phyloP scores from a whole-genome alignment of 2,113 vertebrate genomes.

The Lathamus discolor region DNA sequence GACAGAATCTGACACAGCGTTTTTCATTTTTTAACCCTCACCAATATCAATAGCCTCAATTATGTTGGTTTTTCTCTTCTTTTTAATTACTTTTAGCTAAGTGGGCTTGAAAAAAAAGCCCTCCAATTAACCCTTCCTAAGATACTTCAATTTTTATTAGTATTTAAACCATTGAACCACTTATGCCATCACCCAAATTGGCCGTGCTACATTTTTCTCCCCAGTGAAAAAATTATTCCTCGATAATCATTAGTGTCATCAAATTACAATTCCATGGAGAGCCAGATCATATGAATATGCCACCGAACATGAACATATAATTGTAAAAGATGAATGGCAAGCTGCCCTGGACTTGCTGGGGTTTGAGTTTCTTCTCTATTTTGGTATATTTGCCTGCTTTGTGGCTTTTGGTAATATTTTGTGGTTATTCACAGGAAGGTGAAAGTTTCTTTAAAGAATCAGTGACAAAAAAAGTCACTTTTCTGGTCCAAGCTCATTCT shows the following conservation, averaged over 20 bases:
- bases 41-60: background rate
- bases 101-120: background rate
- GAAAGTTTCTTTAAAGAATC: background rate
- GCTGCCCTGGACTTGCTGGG: background rate
- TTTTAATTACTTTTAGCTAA: conserved; percentile 18
- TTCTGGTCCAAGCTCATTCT: background rate
- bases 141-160: conserved; percentile 15
- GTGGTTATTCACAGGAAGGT: background rate
- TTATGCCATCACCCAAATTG: conserved; percentile 4
- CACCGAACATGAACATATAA: background rate
- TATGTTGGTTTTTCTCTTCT: background rate
- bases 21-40: conserved; percentile 39
- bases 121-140: background rate
- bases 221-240: conserved; percentile 31
- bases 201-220: background rate
- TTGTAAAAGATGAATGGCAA: background rate
- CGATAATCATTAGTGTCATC: background rate
- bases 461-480: background rate
- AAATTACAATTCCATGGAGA: conserved; percentile 36
- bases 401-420: background rate
- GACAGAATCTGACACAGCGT: conserved; percentile 27
- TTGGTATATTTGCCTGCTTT: background rate
- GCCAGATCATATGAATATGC: background rate
- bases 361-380: background rate
- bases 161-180: conserved; percentile 9